Evolutionary conservation across 2,113 vertebrate species (phyloP).

Genomic region (Mandrillus leucophaeus): DNA sequence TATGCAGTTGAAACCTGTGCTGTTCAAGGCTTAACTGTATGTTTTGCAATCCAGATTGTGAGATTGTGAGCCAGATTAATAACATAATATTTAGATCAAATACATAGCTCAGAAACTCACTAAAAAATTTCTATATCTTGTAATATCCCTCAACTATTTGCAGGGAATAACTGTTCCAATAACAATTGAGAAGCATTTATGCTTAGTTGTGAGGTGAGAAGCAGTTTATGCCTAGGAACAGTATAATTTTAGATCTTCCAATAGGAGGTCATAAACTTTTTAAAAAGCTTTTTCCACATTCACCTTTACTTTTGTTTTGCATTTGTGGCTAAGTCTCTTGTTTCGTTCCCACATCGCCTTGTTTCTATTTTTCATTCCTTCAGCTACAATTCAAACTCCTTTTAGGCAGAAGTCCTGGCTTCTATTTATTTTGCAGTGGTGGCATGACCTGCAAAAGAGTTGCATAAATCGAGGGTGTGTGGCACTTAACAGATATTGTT

Average conservation of each 20-base stretch:
- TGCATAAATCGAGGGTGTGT: background rate
- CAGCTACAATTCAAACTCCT: background rate
- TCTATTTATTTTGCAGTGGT: background rate
- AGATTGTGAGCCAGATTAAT: background rate
- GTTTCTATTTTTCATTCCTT: background rate
- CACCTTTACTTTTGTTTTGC: background rate
- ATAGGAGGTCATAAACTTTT: background rate
- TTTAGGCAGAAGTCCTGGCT: background rate
- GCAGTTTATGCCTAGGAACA: background rate
- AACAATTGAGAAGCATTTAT: background rate
- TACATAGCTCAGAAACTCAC: background rate
- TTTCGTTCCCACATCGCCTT: background rate
- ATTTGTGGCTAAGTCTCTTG: background rate
- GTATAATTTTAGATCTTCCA: background rate
- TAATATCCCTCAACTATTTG: background rate
- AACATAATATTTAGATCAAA: background rate
- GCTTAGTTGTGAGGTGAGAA: background rate
- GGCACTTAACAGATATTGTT: background rate
- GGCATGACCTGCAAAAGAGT: background rate
- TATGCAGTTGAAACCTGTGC: background rate
- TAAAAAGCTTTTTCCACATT: background rate
- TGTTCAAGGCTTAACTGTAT: background rate
- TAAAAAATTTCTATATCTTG: background rate
- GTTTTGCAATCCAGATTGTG: background rate
- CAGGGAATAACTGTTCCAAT: background rate